Base-by-base conservation (phyloP, 2,797 vertebrate genomes). In the Coregonus suidteri region DNA sequence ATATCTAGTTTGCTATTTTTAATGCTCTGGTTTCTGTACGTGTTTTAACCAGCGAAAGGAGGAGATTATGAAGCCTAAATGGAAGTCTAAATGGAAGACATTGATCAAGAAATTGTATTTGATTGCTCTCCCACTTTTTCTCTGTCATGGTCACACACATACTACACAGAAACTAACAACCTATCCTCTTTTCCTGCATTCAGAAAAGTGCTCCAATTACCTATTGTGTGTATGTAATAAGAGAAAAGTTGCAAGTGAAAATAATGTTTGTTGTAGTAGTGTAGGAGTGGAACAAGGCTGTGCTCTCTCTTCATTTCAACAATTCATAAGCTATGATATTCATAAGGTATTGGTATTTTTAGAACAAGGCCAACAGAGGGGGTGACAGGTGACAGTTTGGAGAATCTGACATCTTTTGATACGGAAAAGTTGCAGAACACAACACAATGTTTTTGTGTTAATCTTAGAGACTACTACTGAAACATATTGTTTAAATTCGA, bases 261-360 rank as follows among this genome's bases (percentile, higher is more conserved):
- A 53, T 4, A 31, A 20, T 30, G 41, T 37, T 54, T 37, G 54
- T 41, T 64, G 65, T 56, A 7, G 56, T 59, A 56, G 25, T 66
- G 67, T 16, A 52, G 78, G 53, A 75, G 69, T 25, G 31, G 30
- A 59, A 18, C 7, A 20, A 68, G 59, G 72, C 75, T 37, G 78
- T 25, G 56, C 35, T 64, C 56, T 71, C 51, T 67, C 52, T 73
- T 20, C 25, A 73, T 77, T 77, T 69, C 71, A 31, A 68, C 72
- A 16, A 35, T 75, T 76, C 51, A 56, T 35, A 16, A 66, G 31
- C 31, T 53, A 74, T 74, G n/a, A 41, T 74, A 74, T 74, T 74
- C 73, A 64, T 41, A 47, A 74, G 56, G 18, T 64, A 41, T 54
- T 6, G 18, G 11, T 74, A 74, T 74, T 74, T 64, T 74, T 74